Evolutionary conservation across 2,888 invertebrate genomes (phyloP).

Genomic region (Caenorhabditis doughertyi): DNA sequence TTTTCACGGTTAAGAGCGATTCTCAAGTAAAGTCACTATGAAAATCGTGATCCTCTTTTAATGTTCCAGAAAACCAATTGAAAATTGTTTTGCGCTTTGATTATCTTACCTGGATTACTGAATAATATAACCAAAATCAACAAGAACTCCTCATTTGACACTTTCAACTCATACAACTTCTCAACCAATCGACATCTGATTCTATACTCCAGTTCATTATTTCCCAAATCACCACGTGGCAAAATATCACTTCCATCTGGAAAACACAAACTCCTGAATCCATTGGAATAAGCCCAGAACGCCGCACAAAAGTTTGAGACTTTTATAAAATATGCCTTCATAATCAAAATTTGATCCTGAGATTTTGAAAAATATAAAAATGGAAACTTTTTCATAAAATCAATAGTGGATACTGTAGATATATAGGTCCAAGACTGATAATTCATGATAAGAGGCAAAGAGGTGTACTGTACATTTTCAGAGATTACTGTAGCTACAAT

Average conservation of each 20-base stretch:
- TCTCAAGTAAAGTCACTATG: no score
- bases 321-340: background rate
- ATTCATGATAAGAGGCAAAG: background rate
- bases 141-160: constrained; percentile 21
- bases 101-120: constrained; percentile 28
- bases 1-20: no score
- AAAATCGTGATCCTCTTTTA: no score
- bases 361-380: background rate
- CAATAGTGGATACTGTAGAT: constrained; percentile 12
- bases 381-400: constrained; percentile 10
- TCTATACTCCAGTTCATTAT: background rate
- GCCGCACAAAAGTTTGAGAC: background rate
- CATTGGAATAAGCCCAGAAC: background rate
- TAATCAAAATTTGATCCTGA: background rate
- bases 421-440: background rate
- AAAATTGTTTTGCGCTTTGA: no score
- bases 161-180: constrained; percentile 2
- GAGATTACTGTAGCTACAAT: background rate
- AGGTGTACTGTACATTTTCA: background rate
- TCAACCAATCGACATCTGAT: constrained; percentile 3
- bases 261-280: background rate
- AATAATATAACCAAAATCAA: constrained; percentile 8
- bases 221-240: background rate
- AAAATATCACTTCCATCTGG: constrained; percentile 15
- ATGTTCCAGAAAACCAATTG: no score